These are phyloP conservation scores for Galerucella pusilla DNA, from an alignment of 2,888 invertebrate genomes.

Conservation along the genomic window DNA sequence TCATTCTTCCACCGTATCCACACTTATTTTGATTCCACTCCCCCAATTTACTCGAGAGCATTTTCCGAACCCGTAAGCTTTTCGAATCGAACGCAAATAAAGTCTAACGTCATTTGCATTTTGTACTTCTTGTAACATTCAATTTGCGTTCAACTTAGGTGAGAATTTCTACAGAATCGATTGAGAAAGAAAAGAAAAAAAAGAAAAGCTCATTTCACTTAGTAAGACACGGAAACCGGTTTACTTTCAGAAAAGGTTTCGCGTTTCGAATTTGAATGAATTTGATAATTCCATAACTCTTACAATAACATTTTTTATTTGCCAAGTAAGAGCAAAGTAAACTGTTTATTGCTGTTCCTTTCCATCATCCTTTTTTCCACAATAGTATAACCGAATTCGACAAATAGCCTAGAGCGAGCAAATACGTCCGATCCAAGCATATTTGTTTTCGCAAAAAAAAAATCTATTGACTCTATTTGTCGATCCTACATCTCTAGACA, in stretches of 20 bases:
- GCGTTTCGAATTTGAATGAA: neutral
- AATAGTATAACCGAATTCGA: neutral
- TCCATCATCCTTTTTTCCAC: neutral
- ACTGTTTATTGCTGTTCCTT: neutral
- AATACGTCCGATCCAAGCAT: neutral
- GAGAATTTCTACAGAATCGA: neutral
- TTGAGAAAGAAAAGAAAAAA: neutral
- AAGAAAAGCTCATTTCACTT: neutral
- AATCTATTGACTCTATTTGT: neutral
- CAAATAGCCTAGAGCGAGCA: neutral
- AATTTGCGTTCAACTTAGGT: constrained; percentile 6
- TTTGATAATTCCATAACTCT: neutral
- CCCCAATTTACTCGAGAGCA: neutral
- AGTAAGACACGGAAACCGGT: neutral
- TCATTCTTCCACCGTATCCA: too few relatives aligned
- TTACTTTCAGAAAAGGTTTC: neutral
- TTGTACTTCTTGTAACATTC: constrained; percentile 7
- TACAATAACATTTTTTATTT: neutral
- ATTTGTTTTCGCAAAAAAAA: neutral
- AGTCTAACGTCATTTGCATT: constrained; percentile 1
- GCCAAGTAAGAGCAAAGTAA: neutral
- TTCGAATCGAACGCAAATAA: neutral
- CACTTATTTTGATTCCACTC: neutral
- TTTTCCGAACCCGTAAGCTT: neutral
- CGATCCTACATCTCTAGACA: too few relatives aligned